Conservation (phyloP, 2,113 vertebrate species). For the Trogon surrucura region DNA sequence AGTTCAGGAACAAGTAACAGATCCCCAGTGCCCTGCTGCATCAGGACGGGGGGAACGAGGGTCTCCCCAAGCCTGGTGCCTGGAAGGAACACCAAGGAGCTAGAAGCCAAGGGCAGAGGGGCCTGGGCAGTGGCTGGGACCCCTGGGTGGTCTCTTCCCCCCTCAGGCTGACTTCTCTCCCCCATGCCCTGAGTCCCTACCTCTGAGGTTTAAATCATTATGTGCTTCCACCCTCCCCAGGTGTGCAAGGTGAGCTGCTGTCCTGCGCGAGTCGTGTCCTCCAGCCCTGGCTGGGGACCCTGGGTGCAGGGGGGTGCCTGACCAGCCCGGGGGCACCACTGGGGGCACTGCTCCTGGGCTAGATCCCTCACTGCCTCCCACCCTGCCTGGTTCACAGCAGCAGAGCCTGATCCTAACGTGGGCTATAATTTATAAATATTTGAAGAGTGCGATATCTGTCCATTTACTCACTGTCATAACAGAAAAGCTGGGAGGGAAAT, state of each 20-base stretch:
- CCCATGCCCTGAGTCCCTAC: accelerated
- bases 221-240: neutral
- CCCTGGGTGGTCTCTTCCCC: neutral
- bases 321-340: neutral
- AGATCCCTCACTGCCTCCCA: neutral
- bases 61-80: neutral
- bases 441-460: slow-evolving; percentile 69
- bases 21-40: no score
- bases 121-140: neutral
- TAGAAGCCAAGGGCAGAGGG: neutral
- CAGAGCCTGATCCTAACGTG: slow-evolving; percentile 32
- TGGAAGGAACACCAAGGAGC: neutral
- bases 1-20: neutral
- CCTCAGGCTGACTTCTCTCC: neutral
- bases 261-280: accelerated
- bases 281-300: neutral
- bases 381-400: neutral
- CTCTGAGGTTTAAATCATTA: accelerated
- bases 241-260: accelerated
- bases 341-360: neutral
- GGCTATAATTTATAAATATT: slow-evolving; percentile 75
- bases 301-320: no score
- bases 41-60: accelerated
- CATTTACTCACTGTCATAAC: slow-evolving; percentile 78
- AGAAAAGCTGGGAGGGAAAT: slow-evolving; percentile 74